Percentiles rank a stretch among this genome's conserved stretches.
phyloP scores from a whole-genome alignment of 2,888 invertebrate species.

The Amblyjoppa proteus region DNA sequence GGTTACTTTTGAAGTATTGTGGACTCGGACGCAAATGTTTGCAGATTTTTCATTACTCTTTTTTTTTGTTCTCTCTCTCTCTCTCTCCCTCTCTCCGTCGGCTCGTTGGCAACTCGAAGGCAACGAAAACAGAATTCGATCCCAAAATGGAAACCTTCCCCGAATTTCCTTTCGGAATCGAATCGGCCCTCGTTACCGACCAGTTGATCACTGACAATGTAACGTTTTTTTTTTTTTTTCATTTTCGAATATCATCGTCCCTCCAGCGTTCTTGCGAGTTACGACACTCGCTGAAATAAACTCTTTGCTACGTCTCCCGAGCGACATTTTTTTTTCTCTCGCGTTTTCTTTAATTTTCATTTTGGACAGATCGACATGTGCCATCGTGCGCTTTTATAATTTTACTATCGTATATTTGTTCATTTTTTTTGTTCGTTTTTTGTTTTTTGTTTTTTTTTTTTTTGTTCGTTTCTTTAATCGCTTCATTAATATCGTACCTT shows the following conservation, averaged over 20 bases:
- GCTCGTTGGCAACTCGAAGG: neutral
- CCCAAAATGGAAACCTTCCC: slow-evolving; percentile 82
- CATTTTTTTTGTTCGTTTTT: slow-evolving; percentile 6
- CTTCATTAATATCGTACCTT: slow-evolving; percentile 11
- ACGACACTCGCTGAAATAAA: neutral
- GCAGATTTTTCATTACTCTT: neutral
- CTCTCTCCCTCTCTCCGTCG: neutral
- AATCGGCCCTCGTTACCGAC: slow-evolving; percentile 66
- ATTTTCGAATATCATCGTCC: neutral
- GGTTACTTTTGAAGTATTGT: slow-evolving; percentile 28
- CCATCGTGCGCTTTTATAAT: slow-evolving; percentile 44
- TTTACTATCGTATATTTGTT: slow-evolving; percentile 24
- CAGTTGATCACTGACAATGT: slow-evolving; percentile 11
- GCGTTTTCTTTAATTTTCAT: slow-evolving; percentile 13
- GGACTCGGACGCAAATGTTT: slow-evolving; percentile 51
- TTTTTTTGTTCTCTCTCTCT: slow-evolving; percentile 4
- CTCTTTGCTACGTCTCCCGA: neutral
- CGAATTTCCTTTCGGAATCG: slow-evolving; percentile 81
- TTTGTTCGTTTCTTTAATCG: neutral
- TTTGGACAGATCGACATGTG: slow-evolving; percentile 58
- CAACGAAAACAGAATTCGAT: slow-evolving; percentile 67
- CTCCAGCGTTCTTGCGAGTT: neutral
- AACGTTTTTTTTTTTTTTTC: neutral
- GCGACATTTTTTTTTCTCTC: neutral
- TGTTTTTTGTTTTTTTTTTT: slow-evolving; percentile 3